Base-by-base conservation (phyloP, 2,113 vertebrate species). In the Panurus biarmicus region DNA sequence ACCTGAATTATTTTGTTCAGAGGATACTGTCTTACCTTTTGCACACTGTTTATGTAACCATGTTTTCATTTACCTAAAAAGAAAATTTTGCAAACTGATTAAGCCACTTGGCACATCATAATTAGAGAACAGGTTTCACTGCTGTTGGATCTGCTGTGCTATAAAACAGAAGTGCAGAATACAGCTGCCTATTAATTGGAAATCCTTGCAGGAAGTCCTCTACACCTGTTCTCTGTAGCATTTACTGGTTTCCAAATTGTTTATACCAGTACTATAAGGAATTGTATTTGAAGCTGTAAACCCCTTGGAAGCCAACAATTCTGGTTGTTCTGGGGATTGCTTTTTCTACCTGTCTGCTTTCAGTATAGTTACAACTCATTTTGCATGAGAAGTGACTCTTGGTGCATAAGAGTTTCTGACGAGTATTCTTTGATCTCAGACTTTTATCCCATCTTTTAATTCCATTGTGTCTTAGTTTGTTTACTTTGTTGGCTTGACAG, bases 401-500 rank as follows among this genome's bases (percentile, higher is more conserved):
- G 54, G 84, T 85, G 81, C 67, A 12, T 76, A 21, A 82, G 65
- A 95, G 24, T n/a, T 94, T 75, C 54, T 88, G 87, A 91, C 0
- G 0, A 88, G 36, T n/a, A 60, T 86, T 94, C 91, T 95, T 97
- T 95, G 91, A 95, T 87, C 92, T 93, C 33, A 93, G 72, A 65
- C 35, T 91, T 95, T 87, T 61, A 80, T 85, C 10, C 56, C 29
- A 29, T 51, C 53, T 92, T 95, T 95, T 95, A 85, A 87, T 91
- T 67, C 38, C 28, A 50, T 86, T 88, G 90, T 86, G 53, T 79
- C 67, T 85, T 75, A 45, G 42, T 92, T 91, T 95, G 74, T 91
- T 93, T 93, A 80, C 28, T 87, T 87, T 83, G 47, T 87, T 80
- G 77, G 29, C 51, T 87, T 87, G 93, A 70, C 85, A 89, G 75